phyloP scores from a whole-genome alignment of 2,113 vertebrate genomes.

The Pseudopodoces humilis region DNA sequence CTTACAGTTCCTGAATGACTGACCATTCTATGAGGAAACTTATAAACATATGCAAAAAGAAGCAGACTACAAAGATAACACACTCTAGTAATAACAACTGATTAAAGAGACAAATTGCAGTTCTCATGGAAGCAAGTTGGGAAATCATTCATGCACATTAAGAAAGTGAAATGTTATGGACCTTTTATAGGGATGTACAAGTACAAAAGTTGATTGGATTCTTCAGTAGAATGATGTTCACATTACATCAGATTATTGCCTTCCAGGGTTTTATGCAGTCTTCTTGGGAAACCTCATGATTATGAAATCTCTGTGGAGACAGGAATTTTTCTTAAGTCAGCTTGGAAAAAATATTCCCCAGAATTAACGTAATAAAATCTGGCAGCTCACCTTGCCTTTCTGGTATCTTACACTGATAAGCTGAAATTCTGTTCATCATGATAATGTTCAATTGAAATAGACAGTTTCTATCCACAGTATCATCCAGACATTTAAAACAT shows the following conservation, averaged over 20 bases:
- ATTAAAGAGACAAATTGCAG: not conserved
- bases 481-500: not conserved
- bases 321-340: not conserved
- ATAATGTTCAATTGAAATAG: not conserved
- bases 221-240: not conserved
- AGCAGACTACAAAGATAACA: not conserved
- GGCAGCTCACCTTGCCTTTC: not conserved
- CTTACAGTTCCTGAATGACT: not conserved
- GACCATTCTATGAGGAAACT: not conserved
- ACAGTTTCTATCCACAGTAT: not conserved
- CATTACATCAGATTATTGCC: accelerated
- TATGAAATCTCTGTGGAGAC: not conserved
- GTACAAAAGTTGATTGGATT: not conserved
- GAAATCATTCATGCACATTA: not conserved
- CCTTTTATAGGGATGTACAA: not conserved
- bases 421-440: not conserved
- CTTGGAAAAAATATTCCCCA: not conserved
- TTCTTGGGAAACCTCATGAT: not conserved
- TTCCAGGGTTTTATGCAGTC: not conserved
- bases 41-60: not conserved
- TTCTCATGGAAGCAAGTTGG: not conserved
- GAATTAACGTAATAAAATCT: not conserved
- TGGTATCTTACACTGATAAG: not conserved
- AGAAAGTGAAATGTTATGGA: not conserved
- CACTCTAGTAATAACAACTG: not conserved